These are phyloP conservation scores for Dione juno DNA, from an alignment of 2,888 invertebrate species.

Conservation along the genomic window DNA sequence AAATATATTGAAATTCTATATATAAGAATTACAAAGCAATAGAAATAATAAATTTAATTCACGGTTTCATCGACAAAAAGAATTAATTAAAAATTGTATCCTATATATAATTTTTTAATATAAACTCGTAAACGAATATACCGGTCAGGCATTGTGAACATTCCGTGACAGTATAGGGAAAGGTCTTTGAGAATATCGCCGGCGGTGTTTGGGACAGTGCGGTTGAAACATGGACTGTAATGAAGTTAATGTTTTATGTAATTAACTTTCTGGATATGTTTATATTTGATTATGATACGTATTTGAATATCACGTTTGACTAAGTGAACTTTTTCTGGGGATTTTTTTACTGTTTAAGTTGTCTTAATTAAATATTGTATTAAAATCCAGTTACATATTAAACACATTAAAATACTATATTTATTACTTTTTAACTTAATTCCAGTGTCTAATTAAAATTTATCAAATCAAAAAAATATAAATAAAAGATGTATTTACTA, in stretches of 20 bases:
- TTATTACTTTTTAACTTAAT: no score
- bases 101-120: conserved; percentile 5
- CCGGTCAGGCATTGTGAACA: conserved; percentile 1
- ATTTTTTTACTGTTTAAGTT: no score
- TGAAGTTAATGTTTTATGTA: conserved; percentile 18
- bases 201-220: conserved; percentile 1
- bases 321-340: no score
- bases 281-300: background rate
- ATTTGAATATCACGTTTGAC: background rate
- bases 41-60: no score
- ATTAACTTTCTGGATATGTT: background rate
- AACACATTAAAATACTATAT: no score
- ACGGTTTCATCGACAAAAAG: no score
- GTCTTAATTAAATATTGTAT: background rate
- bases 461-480: no score
- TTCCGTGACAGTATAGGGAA: background rate
- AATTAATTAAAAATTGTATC: background rate
- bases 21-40: no score
- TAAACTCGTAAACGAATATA: background rate
- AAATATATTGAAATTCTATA: no score
- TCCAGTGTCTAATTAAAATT: no score
- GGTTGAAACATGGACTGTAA: conserved; percentile 1
- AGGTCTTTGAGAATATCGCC: conserved; percentile 6
- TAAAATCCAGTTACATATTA: background rate
- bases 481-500: no score